phyloP scores from a whole-genome alignment of 2,113 vertebrate species.

The Thalassoma bifasciatum region DNA sequence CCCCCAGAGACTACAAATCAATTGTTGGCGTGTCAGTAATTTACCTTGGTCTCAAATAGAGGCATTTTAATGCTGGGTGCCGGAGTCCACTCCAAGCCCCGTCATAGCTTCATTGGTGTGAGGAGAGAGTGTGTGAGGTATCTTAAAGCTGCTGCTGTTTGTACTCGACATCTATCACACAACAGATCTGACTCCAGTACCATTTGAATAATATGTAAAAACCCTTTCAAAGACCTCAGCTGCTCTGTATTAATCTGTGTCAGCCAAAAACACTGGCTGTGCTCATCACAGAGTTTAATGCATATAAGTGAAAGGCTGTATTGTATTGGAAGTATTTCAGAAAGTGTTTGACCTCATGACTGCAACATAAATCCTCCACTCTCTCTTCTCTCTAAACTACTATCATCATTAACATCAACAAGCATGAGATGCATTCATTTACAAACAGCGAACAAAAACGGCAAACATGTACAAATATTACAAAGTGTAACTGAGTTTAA shows the following conservation, averaged over 20 bases:
- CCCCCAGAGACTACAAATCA: slow-evolving; percentile 80
- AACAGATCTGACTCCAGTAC: slow-evolving; percentile 59
- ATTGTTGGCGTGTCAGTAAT: slow-evolving; percentile 20
- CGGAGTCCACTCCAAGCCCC: slow-evolving; percentile 32
- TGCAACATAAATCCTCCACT: slow-evolving; percentile 38
- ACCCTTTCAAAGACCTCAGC: slow-evolving; percentile 55
- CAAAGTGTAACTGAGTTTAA: slow-evolving; percentile 82
- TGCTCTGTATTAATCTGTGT: slow-evolving; percentile 43
- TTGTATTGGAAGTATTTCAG: slow-evolving; percentile 60
- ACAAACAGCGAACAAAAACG: slow-evolving; percentile 86
- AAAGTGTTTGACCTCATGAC: slow-evolving; percentile 56
- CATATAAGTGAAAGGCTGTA: slow-evolving; percentile 36
- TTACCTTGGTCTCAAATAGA: slow-evolving; percentile 1
- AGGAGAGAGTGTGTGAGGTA: slow-evolving; percentile 27
- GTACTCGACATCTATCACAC: slow-evolving; percentile 90
- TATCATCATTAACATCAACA: slow-evolving; percentile 84
- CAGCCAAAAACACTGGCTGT: slow-evolving; percentile 41
- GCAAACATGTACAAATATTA: slow-evolving; percentile 75
- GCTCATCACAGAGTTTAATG: slow-evolving; percentile 22
- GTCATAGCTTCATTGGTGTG: slow-evolving; percentile 48
- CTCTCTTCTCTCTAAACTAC: slow-evolving; percentile 83
- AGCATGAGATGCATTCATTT: slow-evolving; percentile 99
- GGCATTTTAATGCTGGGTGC: slow-evolving; percentile 28
- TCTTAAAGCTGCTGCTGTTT: slow-evolving; percentile 94
- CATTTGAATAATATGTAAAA: slow-evolving; percentile 43